Conservation (phyloP, 2,113 vertebrate species). For the Myotis brandtii region DNA sequence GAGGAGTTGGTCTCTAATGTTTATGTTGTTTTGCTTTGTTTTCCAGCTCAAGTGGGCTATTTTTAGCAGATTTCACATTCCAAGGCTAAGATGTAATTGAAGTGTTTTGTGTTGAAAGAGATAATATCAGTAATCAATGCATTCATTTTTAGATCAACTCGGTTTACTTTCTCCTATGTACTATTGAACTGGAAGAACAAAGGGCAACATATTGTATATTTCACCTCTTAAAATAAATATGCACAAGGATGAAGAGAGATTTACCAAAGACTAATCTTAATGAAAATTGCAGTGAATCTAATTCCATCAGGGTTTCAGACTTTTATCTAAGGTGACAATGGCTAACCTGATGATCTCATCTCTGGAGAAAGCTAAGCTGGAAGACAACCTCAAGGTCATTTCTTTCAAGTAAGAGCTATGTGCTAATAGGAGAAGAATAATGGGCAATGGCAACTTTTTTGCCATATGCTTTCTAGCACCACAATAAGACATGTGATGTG, state of each 20-base stretch:
- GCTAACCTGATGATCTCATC: slow-evolving; percentile 42
- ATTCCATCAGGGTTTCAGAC: slow-evolving; percentile 38
- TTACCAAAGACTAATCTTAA: background rate
- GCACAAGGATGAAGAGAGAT: background rate
- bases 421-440: background rate
- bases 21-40: background rate
- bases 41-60: background rate
- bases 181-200: background rate
- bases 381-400: background rate
- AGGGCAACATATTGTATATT: background rate
- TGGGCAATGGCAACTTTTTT: background rate
- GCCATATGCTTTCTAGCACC: background rate
- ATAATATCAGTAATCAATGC: background rate
- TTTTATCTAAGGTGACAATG: slow-evolving; percentile 58
- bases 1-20: background rate
- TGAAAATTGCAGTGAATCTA: slow-evolving; percentile 32
- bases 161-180: background rate
- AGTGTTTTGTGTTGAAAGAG: background rate
- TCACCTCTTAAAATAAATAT: slow-evolving; percentile 34
- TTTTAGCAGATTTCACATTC: background rate
- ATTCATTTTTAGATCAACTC: background rate
- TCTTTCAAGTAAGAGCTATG: background rate
- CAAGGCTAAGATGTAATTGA: background rate
- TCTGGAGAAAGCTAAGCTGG: background rate
- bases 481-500: background rate